Conservation (phyloP, 2,888 invertebrate genomes). For the Myopa tessellatipennis region DNA sequence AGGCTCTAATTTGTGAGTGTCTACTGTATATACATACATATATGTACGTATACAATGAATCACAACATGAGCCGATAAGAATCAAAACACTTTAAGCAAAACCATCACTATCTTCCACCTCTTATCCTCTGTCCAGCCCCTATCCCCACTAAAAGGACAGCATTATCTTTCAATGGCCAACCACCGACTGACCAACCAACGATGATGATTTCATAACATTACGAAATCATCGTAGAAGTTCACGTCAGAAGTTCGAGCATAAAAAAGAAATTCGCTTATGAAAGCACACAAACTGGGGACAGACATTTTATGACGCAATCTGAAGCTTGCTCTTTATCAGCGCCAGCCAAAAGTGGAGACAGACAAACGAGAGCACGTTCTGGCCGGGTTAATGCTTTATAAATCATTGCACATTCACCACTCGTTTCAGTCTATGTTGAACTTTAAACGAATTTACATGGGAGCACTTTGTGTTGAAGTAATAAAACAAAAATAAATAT, state of each 20-base stretch:
- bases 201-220: no score
- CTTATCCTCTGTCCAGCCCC: not conserved
- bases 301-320: slow-evolving; percentile 33
- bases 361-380: not conserved
- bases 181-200: no score
- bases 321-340: slow-evolving; percentile 15
- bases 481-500: no score
- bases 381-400: slow-evolving; percentile 32
- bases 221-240: no score
- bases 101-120: not conserved
- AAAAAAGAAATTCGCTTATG: not conserved
- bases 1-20: no score
- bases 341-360: not conserved
- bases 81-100: no score
- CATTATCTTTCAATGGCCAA: not conserved
- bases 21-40: no score
- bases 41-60: no score
- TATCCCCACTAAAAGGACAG: no score
- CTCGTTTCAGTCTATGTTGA: slow-evolving; percentile 40
- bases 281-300: not conserved
- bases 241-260: not conserved
- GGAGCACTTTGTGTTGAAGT: not conserved
- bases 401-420: not conserved
- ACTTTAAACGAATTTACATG: slow-evolving; percentile 12
- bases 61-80: no score